phyloP scores from a whole-genome alignment of 2,888 invertebrate species.

The Stomorhina lunata region DNA sequence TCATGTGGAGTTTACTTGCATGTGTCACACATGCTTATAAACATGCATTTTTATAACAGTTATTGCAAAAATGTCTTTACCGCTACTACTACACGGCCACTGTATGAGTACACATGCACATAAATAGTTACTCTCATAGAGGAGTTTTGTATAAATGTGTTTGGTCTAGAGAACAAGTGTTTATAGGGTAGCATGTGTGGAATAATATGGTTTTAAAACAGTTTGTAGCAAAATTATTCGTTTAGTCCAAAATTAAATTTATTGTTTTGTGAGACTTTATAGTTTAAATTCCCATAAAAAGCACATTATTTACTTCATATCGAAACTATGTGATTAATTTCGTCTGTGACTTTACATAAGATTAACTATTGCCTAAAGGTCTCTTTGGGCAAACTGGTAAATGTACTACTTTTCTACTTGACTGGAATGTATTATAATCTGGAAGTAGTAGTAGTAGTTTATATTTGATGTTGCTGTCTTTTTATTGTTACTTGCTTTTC shows the following conservation, averaged over 20 bases:
- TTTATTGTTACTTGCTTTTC: not conserved
- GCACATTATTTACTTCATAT: too few species aligned
- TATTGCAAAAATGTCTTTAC: slow-evolving; percentile 3
- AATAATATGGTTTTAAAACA: not conserved
- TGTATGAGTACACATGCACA: not conserved
- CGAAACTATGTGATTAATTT: not conserved
- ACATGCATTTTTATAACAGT: slow-evolving; percentile 1
- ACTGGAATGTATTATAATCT: slow-evolving; percentile 12
- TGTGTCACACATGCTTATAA: not conserved
- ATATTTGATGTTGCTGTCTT: not conserved
- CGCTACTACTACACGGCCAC: not conserved
- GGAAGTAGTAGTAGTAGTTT: too few species aligned
- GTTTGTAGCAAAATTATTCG: not conserved
- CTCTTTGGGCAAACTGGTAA: slow-evolving; percentile 17
- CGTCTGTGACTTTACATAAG: not conserved
- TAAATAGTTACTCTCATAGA: not conserved
- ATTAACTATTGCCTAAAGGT: not conserved
- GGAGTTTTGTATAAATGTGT: not conserved
- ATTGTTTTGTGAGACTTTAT: not conserved
- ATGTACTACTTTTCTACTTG: slow-evolving; percentile 21
- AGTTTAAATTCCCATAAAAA: too few species aligned
- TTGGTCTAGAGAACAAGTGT: not conserved
- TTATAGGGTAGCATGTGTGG: not conserved
- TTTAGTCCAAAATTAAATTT: not conserved
- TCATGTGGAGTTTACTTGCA: not conserved